Evolutionary conservation across 2,113 vertebrate species (phyloP).

Genomic region (Cnemophilus loriae): DNA sequence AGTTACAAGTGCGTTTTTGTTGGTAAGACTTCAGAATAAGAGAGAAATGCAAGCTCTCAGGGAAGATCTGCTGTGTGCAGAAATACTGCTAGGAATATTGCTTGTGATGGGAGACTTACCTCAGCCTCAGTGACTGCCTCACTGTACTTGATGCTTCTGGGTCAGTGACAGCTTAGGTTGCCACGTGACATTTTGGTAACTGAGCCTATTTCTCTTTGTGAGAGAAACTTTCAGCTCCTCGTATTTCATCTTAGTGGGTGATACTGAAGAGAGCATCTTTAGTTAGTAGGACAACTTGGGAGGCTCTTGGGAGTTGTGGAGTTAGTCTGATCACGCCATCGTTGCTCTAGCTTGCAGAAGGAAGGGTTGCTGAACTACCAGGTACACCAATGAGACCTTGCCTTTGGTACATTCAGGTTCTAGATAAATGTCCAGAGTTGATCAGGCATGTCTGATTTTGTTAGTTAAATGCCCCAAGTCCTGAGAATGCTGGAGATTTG

Average conservation of each 20-base stretch:
- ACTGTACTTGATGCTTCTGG: slow-evolving; percentile 31
- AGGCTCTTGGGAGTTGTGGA: neutral
- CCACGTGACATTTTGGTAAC: slow-evolving; percentile 6
- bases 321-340: neutral
- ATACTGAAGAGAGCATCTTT: neutral
- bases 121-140: neutral
- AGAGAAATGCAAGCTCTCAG: neutral
- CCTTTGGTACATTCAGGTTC: neutral
- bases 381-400: neutral
- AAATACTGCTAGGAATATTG: neutral
- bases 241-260: neutral
- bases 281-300: neutral
- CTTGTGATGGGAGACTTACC: neutral
- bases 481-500: neutral
- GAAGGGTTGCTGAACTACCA: neutral
- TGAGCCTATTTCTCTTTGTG: slow-evolving; percentile 13
- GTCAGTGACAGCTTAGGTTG: slow-evolving; percentile 10
- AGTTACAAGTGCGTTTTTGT: neutral
- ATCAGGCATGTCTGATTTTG: neutral
- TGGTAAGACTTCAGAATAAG: neutral
- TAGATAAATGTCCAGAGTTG: neutral
- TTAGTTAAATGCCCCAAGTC: neutral
- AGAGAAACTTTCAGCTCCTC: neutral
- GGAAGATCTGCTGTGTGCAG: neutral
- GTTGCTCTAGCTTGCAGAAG: neutral